A percentile compares a stretch with the other conserved stretches of the same genome.
Evolutionary conservation across 2,888 invertebrate species (phyloP).

Genomic region (Entomobrya multifasciata): DNA sequence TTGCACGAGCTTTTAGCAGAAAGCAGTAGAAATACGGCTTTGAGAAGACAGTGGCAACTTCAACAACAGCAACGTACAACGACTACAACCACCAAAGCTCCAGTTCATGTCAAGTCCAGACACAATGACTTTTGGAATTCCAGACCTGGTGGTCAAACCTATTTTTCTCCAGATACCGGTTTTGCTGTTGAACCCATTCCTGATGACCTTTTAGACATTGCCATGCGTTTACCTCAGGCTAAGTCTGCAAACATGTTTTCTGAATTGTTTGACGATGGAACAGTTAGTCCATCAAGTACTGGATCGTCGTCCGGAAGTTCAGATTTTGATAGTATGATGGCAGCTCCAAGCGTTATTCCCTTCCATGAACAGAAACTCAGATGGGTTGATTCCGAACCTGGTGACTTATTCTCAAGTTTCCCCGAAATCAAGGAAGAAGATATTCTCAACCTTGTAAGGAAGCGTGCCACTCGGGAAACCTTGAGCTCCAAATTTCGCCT

Average conservation of each 20-base stretch:
- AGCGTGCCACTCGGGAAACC: constrained; percentile 47
- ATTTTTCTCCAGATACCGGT: constrained; percentile 56
- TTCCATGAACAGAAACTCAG: constrained; percentile 38
- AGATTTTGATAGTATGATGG: constrained; percentile 34
- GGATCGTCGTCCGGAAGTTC: background rate
- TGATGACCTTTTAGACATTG: constrained; percentile 55
- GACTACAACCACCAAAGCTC: background rate
- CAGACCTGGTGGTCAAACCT: background rate
- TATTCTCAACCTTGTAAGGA: constrained; percentile 39
- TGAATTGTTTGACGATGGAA: constrained; percentile 24
- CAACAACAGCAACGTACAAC: constrained; percentile 22
- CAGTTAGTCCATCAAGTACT: constrained; percentile 1
- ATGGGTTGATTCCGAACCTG: constrained; percentile 58
- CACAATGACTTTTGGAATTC: constrained; percentile 48
- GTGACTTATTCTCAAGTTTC: constrained; percentile 57
- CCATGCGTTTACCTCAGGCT: constrained; percentile 53
- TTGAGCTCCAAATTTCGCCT: constrained; percentile 38
- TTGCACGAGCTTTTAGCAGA: constrained; percentile 50
- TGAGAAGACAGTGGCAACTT: constrained; percentile 35
- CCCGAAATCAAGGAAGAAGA: constrained; percentile 59
- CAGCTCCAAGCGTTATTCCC: too few relatives aligned
- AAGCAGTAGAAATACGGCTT: constrained; percentile 40
- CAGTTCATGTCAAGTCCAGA: background rate
- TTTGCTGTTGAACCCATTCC: constrained; percentile 65
- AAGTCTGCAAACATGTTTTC: constrained; percentile 37